These are phyloP conservation scores for Chrysolina oricalcia DNA, from an alignment of 2,888 invertebrate species.

Conservation along the genomic window DNA sequence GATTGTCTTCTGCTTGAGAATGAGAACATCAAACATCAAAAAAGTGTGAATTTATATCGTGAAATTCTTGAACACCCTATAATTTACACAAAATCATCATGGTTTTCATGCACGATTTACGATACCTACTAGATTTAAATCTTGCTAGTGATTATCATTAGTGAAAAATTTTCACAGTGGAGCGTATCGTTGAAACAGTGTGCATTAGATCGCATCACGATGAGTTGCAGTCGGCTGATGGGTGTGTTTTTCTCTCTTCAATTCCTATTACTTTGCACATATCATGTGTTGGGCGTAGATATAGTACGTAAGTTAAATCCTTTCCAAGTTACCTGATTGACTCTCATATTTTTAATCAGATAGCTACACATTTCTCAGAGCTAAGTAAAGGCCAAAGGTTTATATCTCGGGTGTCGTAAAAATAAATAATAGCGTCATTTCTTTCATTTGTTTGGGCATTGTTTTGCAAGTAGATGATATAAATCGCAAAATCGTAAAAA, in stretches of 20 bases:
- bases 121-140: conserved; percentile 59
- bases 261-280: background rate
- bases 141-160: conserved; percentile 63
- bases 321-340: background rate
- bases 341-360: too few relatives aligned
- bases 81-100: conserved; percentile 60
- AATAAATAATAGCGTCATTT: too few relatives aligned
- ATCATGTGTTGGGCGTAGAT: conserved; percentile 47
- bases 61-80: background rate
- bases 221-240: background rate
- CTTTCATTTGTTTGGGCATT: too few relatives aligned
- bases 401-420: too few relatives aligned
- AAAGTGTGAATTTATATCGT: background rate
- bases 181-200: background rate
- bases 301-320: conserved; percentile 62
- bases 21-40: too few relatives aligned
- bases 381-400: too few relatives aligned
- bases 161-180: conserved; percentile 48
- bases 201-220: background rate
- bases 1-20: too few relatives aligned
- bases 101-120: conserved; percentile 63
- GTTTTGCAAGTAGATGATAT: too few relatives aligned
- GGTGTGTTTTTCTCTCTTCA: background rate
- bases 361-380: too few relatives aligned
- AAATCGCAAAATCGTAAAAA: too few relatives aligned